Evolutionary conservation across 1,140 invertebrate species (phyloP), one percentile per base, ranked within the genome.

Genomic region (Macrocentrus cingulum): DNA sequence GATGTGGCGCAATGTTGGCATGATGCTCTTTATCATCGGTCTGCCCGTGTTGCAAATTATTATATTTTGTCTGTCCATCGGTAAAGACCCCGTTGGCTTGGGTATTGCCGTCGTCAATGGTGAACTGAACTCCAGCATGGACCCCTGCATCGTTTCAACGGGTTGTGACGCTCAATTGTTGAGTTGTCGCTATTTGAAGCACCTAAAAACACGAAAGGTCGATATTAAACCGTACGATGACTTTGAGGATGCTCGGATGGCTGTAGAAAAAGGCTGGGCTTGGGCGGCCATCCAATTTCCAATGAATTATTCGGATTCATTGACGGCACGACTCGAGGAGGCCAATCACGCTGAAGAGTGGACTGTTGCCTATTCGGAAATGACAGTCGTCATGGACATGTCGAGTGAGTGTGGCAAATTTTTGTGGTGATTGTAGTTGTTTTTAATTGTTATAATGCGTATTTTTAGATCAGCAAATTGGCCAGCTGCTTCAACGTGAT

Each of bases 41-140:
- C 80, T 98, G 44, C 95, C 95, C 0, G 87, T 94, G 0, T 87
- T 93, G 51, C 94, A 98, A 84, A 95, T 97, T 59, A 84, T 96
- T 20, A 81, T 98, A 4, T 98, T 98, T 81, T 98, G 95, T 78
- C 72, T 96, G 44, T 92, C 95, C 18, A 95, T 98, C 61, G 95
- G 95, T 11, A 88, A 91, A 61, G 91, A 95, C 70, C 95, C 95
- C 0, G 84, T 85, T 34, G 88, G 89, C 15, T 81, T 98, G 1
- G 87, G 86, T 58, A 75, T 98, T 46, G 94, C 89, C 0, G 84
- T 97, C 42, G 89, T 96, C 29, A 95, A 96, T 79, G 79, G 91
- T 56, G 93, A 96, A 78, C 77, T 88, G 63, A 82, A 83, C 55
- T 80, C 75, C 23, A 84, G 82, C 62, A 83, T 80, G 58, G 73